A percentile compares a stretch with the other conserved stretches of the same genome.
phyloP scores from a whole-genome alignment of 2,888 invertebrate species.

The Dione vanillae region DNA sequence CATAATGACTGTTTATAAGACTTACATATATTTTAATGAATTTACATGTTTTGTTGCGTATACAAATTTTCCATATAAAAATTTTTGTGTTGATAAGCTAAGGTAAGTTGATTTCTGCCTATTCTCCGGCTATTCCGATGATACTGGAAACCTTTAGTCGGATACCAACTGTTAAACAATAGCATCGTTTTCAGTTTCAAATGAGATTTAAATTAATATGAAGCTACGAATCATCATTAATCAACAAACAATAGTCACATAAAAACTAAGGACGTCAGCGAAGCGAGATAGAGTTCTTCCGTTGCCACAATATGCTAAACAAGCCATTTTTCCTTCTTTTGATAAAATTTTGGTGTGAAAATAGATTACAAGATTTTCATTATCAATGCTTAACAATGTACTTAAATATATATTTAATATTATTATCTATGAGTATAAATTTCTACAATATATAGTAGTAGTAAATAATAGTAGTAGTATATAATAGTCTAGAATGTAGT shows the following conservation, averaged over 20 bases:
- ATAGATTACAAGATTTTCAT: too few species aligned
- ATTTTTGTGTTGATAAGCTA: not conserved
- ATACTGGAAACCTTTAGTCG: not conserved
- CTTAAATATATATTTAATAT: not conserved
- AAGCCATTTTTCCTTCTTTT: not conserved
- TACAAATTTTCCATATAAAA: too few species aligned
- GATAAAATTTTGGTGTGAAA: not conserved
- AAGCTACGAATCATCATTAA: constrained; percentile 17
- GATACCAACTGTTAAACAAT: not conserved
- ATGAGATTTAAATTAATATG: constrained; percentile 24
- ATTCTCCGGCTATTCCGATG: not conserved
- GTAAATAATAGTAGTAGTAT: too few species aligned
- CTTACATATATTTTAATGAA: too few species aligned
- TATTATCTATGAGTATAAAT: too few species aligned
- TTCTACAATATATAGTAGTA: too few species aligned
- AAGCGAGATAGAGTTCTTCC: constrained; percentile 38
- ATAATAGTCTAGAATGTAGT: too few species aligned
- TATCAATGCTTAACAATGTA: not conserved
- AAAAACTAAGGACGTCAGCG: constrained; percentile 45
- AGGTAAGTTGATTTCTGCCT: not conserved
- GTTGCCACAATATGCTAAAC: not conserved
- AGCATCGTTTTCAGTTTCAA: not conserved
- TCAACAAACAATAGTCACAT: constrained; percentile 35
- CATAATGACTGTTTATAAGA: too few species aligned
- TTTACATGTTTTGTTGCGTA: too few species aligned